phyloP scores from a whole-genome alignment of 2,888 invertebrate species.

The Diploptera punctata region DNA sequence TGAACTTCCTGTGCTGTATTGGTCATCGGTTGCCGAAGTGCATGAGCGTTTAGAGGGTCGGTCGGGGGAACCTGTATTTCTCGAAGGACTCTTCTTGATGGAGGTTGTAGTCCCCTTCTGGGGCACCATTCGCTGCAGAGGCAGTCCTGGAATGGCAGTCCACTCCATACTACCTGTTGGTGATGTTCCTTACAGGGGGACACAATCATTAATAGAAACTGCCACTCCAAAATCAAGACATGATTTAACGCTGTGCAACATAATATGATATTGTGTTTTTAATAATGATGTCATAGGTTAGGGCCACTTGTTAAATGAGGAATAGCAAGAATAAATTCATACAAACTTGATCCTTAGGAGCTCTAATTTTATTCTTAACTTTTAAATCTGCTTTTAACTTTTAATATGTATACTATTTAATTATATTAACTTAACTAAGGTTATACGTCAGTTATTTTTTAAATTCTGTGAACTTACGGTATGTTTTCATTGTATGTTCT shows the following conservation, averaged over 20 bases:
- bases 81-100: neutral
- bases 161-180: slow-evolving; percentile 28
- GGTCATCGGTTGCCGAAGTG: slow-evolving; percentile 2
- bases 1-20: neutral
- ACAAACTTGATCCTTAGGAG: too few relatives aligned
- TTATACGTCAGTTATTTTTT: too few relatives aligned
- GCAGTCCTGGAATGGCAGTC: slow-evolving; percentile 17
- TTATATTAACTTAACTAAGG: too few relatives aligned
- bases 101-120: neutral
- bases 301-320: too few relatives aligned
- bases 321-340: too few relatives aligned
- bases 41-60: slow-evolving; percentile 23
- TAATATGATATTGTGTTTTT: neutral
- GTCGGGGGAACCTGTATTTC: slow-evolving; percentile 14
- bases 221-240: neutral
- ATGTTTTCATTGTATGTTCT: too few relatives aligned
- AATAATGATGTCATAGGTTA: too few relatives aligned
- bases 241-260: neutral
- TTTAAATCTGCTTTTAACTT: too few relatives aligned
- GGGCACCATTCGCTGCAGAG: slow-evolving; percentile 6
- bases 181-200: slow-evolving; percentile 3
- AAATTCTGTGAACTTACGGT: too few relatives aligned
- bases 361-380: too few relatives aligned
- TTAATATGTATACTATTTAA: too few relatives aligned
- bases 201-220: neutral